These are phyloP conservation scores for Neodiprion pinetum DNA, from an alignment of 1,140 invertebrate species.

Conservation along the genomic window DNA sequence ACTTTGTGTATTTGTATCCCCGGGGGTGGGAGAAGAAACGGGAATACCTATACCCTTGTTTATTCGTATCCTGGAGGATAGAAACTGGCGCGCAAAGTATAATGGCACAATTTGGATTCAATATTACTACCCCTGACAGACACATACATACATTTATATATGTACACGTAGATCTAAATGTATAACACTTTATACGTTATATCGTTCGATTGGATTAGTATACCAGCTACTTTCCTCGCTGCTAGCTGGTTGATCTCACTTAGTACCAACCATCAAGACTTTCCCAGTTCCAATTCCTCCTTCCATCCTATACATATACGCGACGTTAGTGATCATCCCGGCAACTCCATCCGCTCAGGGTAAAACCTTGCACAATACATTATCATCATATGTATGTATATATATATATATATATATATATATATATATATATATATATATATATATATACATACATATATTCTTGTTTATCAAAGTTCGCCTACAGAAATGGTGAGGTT, in stretches of 20 bases:
- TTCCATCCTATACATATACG: not conserved
- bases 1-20: not conserved
- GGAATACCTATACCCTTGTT: not conserved
- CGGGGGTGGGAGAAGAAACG: not conserved
- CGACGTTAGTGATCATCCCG: too few relatives aligned
- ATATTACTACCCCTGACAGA: not conserved
- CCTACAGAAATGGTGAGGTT: too few relatives aligned
- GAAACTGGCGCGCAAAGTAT: not conserved
- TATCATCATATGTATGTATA: not conserved
- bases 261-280: conserved; percentile 5
- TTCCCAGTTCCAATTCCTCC: conserved; percentile 4
- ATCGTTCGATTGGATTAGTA: not conserved
- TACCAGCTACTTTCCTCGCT: not conserved
- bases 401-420: not conserved
- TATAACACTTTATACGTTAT: not conserved
- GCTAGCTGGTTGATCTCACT: not conserved
- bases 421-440: not conserved
- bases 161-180: not conserved
- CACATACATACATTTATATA: not conserved
- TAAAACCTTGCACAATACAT: too few relatives aligned
- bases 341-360: too few relatives aligned
- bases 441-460: not conserved
- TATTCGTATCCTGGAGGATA: not conserved
- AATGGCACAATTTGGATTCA: not conserved
- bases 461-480: not conserved